Evolutionary conservation across 2,113 vertebrate genomes (phyloP).

Genomic region (Perca flavescens): DNA sequence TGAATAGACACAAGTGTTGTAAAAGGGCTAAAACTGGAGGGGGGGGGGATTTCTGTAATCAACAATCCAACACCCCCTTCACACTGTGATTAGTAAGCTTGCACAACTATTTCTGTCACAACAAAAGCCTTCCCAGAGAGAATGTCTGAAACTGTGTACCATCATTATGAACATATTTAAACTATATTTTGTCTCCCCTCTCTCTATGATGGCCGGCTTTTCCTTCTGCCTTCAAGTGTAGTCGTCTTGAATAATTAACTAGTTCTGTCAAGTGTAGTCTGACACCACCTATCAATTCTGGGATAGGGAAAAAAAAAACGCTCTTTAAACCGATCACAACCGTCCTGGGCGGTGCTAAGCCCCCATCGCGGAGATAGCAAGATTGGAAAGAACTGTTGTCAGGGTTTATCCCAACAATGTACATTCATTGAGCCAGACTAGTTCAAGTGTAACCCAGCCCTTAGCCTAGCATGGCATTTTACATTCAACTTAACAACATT

Average conservation of each 20-base stretch:
- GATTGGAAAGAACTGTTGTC: no score
- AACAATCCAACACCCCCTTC: background rate
- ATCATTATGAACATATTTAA: background rate
- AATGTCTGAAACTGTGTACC: background rate
- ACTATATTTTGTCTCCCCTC: background rate
- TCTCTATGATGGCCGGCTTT: background rate
- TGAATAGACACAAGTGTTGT: conserved; percentile 2
- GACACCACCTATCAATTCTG: no score
- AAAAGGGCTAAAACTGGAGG: background rate
- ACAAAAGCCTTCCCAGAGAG: background rate
- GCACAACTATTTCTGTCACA: background rate
- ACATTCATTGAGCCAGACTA: no score
- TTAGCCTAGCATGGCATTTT: conserved; percentile 1
- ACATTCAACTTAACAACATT: conserved; percentile 18
- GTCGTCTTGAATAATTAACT: background rate
- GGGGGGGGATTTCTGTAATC: background rate
- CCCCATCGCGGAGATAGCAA: no score
- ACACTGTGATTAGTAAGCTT: background rate
- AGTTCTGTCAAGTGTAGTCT: background rate
- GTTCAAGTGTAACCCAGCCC: no score
- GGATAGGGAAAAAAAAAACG: no score
- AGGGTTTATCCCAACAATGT: no score
- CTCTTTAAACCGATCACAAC: no score
- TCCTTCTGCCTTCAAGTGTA: background rate
- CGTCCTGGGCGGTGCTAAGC: no score